A percentile compares a stretch with the other conserved stretches of the same genome.
Conservation (phyloP, 2,797 vertebrate species). For the Cynodonichthys magdalenae region DNA sequence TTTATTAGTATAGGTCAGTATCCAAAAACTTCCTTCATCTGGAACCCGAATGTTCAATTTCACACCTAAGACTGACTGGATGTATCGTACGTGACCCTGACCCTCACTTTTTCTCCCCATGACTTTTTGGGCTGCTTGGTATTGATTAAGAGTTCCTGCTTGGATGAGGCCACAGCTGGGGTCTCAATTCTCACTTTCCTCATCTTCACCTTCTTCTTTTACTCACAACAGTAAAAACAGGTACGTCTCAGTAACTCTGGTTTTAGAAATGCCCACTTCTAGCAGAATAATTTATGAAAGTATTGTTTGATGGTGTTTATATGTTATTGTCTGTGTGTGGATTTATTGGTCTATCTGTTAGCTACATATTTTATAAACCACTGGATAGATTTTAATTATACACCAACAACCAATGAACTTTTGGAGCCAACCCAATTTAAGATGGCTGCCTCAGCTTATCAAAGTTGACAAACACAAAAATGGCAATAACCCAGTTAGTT, state of each 20-base stretch:
- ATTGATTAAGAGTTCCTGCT: slow-evolving; percentile 62
- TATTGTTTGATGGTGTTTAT: no score
- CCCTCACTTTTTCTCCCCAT: slow-evolving; percentile 26
- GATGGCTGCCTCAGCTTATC: no score
- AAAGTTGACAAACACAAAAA: no score
- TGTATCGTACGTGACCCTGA: slow-evolving; percentile 55
- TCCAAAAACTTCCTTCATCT: slow-evolving; percentile 20
- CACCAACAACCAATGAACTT: no score
- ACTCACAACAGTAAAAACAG: slow-evolving; percentile 11
- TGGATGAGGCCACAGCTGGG: slow-evolving; percentile 61
- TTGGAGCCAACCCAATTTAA: no score
- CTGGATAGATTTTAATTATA: no score
- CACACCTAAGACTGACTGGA: slow-evolving; percentile 35
- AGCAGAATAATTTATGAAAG: no score
- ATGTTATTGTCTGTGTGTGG: no score
- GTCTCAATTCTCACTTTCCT: slow-evolving; percentile 52
- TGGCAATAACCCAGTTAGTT: no score
- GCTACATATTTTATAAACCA: no score
- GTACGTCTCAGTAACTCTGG: background rate
- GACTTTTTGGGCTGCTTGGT: slow-evolving; percentile 41
- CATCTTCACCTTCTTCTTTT: slow-evolving; percentile 39
- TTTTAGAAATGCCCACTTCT: background rate
- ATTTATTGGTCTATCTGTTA: no score
- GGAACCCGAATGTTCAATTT: slow-evolving; percentile 55
- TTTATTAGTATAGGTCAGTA: slow-evolving; percentile 35